Percentiles rank a stretch among this genome's conserved stretches.
These are phyloP conservation scores for Hippocampus guttulatus DNA, from an alignment of 2,113 vertebrate species.

Conservation along the genomic window DNA sequence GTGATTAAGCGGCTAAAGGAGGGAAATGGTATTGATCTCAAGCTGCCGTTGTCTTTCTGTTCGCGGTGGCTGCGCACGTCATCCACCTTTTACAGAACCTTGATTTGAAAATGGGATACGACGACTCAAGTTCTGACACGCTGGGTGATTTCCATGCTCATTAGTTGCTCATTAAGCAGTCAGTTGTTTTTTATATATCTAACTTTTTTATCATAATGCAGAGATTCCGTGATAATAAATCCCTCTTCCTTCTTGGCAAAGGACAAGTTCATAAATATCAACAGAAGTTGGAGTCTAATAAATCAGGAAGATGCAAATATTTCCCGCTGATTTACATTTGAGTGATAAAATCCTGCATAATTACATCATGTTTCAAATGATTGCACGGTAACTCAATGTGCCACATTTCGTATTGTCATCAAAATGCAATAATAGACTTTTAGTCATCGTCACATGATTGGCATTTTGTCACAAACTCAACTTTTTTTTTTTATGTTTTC, in stretches of 20 bases:
- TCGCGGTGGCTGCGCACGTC: not conserved
- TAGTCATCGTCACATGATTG: not conserved
- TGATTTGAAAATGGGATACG: not conserved
- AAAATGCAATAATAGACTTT: not conserved
- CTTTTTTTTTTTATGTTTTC: too few species aligned
- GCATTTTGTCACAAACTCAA: not conserved
- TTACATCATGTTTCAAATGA: not conserved
- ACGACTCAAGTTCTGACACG: not conserved
- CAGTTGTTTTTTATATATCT: not conserved
- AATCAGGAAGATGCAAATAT: not conserved
- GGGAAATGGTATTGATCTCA: constrained; percentile 57
- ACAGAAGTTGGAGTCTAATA: not conserved
- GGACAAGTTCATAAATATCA: not conserved
- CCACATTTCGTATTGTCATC: not conserved
- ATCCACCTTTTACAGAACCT: not conserved
- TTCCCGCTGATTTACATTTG: not conserved
- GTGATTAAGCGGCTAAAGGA: constrained; percentile 71
- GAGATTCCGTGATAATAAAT: not conserved
- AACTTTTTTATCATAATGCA: not conserved
- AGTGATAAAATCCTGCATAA: not conserved
- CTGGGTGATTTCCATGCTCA: not conserved
- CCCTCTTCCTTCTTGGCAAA: not conserved
- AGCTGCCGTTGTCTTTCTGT: constrained; percentile 17
- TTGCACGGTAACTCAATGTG: not conserved
- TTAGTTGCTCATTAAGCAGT: constrained; percentile 6